Evolutionary conservation across 2,888 invertebrate genomes (phyloP), one percentile per base, ranked within the genome.

Genomic region (Heliconius charithonia): DNA sequence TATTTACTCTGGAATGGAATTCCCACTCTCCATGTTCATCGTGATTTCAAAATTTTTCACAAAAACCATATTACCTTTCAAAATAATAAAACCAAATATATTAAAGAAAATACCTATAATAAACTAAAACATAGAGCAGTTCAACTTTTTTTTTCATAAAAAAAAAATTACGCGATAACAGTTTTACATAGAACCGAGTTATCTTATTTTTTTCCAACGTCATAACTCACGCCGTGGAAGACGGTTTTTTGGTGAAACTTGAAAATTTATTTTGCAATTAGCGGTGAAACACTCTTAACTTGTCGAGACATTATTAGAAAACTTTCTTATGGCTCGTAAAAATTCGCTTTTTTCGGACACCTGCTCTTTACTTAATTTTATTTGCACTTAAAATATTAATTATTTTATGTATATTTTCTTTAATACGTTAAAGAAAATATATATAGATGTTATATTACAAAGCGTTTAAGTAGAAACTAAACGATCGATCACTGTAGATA

Each of bases 221-320:
- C 86, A 90, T 94, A 93, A 92, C 90, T 94, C 92, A 93, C 84
- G 83, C 86, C 84, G 79, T 80, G 86, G 85, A 86, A 87, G 83
- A 75, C 79, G 88, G 91, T 93, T 95, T 94, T 95, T 92, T 90
- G 90, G 89, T 86, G 85, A 90, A 93, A 93, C 91, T 92, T 91
- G 93, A 85, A 91, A 93, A 95, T 95, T 95, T 94, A 95, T 95
- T 91, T 93, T 89, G 94, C 90, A 95, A 95, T 95, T 95, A 94
- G 93, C 90, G 93, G 89, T 86, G 87, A 85, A 88, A 89, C 90
- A 85, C 86, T 90, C 89, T 91, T 89, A 90, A 91, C 89, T 88
- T 86, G 86, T 85, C 84, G 86, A 83, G 87, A 93, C 93, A 93
- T 93, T 94, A 95, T 94, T 93, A 92, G 92, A 92, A 94, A 94